Evolutionary conservation across 2,888 invertebrate species (phyloP).

Genomic region (Litoditis marina): DNA sequence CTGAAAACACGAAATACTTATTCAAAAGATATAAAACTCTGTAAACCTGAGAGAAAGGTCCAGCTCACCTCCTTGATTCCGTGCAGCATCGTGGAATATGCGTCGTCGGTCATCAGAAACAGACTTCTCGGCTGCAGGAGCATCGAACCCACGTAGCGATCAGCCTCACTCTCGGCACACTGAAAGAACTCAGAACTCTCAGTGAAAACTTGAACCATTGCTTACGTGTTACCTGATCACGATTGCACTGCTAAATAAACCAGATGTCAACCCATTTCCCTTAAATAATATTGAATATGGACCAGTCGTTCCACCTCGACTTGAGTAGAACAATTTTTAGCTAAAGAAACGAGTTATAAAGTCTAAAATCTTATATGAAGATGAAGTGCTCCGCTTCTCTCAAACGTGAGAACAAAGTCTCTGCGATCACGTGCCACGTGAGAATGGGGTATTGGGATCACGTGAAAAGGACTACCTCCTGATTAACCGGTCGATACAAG

Average conservation of each 20-base stretch:
- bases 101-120: constrained; percentile 76
- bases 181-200: no score
- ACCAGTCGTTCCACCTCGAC: no score
- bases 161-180: constrained; percentile 8
- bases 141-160: constrained; percentile 63
- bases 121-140: constrained; percentile 84
- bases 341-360: no score
- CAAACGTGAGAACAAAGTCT: neutral
- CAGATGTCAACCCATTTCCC: neutral
- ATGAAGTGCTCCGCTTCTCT: neutral
- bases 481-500: constrained; percentile 68
- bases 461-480: neutral
- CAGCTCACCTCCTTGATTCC: constrained; percentile 46
- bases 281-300: no score
- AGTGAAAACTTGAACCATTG: no score
- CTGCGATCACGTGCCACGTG: neutral
- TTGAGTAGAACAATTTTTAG: no score
- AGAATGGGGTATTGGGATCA: no score
- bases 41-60: neutral
- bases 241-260: constrained; percentile 2
- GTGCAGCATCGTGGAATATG: constrained; percentile 74
- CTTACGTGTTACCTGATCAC: no score
- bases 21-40: no score
- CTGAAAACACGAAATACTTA: no score
- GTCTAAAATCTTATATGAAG: no score